Evolutionary conservation across 2,888 invertebrate species (phyloP).

Genomic region (Parnassius apollo): DNA sequence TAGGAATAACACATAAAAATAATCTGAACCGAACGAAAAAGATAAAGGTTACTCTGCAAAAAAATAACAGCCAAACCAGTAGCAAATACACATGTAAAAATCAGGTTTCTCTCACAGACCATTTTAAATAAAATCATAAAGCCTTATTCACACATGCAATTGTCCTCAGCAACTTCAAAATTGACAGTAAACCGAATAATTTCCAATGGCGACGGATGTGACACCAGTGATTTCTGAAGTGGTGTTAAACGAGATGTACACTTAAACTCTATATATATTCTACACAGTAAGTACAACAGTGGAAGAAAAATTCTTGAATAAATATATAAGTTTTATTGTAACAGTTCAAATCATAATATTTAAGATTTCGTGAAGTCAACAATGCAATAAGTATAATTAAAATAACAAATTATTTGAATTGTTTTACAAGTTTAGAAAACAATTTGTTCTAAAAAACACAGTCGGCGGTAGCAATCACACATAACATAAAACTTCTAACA

Average conservation of each 20-base stretch:
- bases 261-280: slow-evolving; percentile 11
- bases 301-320: slow-evolving; percentile 19
- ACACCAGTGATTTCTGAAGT: slow-evolving; percentile 11
- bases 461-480: not conserved
- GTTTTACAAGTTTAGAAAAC: not conserved
- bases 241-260: slow-evolving; percentile 7
- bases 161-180: slow-evolving; percentile 7
- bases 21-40: slow-evolving; percentile 26
- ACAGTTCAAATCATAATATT: slow-evolving; percentile 13
- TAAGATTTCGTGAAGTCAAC: not conserved
- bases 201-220: slow-evolving; percentile 2
- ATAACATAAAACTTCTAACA: not conserved
- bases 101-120: slow-evolving; percentile 36
- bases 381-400: not conserved
- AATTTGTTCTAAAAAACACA: not conserved
- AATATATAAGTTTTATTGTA: slow-evolving; percentile 25
- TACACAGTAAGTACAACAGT: slow-evolving; percentile 5
- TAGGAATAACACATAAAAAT: slow-evolving; percentile 14
- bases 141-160: slow-evolving; percentile 37
- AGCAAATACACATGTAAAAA: slow-evolving; percentile 43
- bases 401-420: not conserved
- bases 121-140: slow-evolving; percentile 35
- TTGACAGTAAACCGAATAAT: not conserved
- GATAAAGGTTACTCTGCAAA: slow-evolving; percentile 33
- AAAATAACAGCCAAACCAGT: slow-evolving; percentile 69